Evolutionary conservation across 2,888 invertebrate genomes (phyloP).

Genomic region (Dioctria linearis): DNA sequence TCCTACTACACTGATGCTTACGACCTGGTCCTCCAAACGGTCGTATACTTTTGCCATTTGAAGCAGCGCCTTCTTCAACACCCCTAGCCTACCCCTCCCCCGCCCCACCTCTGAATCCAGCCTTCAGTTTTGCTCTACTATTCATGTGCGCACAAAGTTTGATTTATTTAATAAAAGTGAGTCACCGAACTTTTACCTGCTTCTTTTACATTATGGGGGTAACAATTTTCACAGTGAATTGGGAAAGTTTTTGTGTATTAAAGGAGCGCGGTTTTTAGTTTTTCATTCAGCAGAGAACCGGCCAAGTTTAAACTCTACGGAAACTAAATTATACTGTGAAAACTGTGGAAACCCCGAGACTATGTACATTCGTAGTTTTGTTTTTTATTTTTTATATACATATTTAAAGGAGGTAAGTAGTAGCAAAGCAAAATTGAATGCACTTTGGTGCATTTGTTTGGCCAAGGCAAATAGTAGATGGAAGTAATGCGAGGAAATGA

Average conservation of each 20-base stretch:
- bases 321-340: background rate
- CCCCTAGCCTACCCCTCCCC: no score
- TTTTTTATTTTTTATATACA: no score
- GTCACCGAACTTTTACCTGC: background rate
- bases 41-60: background rate
- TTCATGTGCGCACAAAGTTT: background rate
- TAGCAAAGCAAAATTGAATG: no score
- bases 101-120: no score
- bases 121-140: background rate
- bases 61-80: background rate
- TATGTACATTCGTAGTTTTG: background rate
- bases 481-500: no score
- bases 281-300: background rate
- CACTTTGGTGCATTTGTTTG: no score
- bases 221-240: background rate
- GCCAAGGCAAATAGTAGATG: no score
- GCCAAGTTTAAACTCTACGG: background rate
- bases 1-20: background rate
- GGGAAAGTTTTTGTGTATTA: background rate
- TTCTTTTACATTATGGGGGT: background rate
- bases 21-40: background rate
- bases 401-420: no score
- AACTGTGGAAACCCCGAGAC: background rate
- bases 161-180: conserved; percentile 10
- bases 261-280: background rate